Base-by-base conservation (phyloP, 1,140 invertebrate genomes). In the Phymastichus coffea region DNA sequence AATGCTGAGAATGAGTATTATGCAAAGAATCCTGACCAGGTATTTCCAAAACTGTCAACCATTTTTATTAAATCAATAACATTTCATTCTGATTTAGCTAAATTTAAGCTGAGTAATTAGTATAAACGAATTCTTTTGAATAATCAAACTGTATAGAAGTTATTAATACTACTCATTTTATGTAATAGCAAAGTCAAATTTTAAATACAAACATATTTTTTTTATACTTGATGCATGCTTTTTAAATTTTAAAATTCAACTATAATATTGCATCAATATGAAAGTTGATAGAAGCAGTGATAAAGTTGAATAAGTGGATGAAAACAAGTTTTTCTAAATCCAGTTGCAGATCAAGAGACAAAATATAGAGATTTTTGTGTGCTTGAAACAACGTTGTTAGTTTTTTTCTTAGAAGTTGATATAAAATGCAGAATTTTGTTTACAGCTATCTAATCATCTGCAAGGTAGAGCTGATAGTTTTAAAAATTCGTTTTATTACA, bases 1-100 rank as follows among this genome's bases (percentile, higher is more conserved):
- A 80, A 81, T 54, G 82, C 81, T 25, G 83, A 83, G 67, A 75
- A 80, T 66, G 80, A 82, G 38, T 82, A 80, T 69, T 72, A 81
- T 57, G 69, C 78, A 46, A 81, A 78, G 70, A 75, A 82, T 67
- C 76, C 80, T 35, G 79, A 81, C 63, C 78, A 82, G 80, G 81
- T 82, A 79, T 66, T 47, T 53, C 60, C 49, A 61, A 40, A n/a
- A n/a, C n/a, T n/a, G n/a, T n/a, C n/a, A n/a, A n/a, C n/a, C n/a
- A n/a, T n/a, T n/a, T n/a, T n/a, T n/a, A n/a, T n/a, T n/a, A n/a
- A n/a, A n/a, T n/a, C n/a, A n/a, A n/a, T n/a, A n/a, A n/a, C n/a
- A n/a, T n/a, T n/a, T n/a, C n/a, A n/a, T n/a, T n/a, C n/a, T n/a
- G n/a, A n/a, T n/a, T n/a, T n/a, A n/a, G n/a, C n/a, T n/a, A n/a